These are phyloP conservation scores for Darevskia mixta DNA, from an alignment of 2,797 vertebrate genomes.

Conservation along the genomic window DNA sequence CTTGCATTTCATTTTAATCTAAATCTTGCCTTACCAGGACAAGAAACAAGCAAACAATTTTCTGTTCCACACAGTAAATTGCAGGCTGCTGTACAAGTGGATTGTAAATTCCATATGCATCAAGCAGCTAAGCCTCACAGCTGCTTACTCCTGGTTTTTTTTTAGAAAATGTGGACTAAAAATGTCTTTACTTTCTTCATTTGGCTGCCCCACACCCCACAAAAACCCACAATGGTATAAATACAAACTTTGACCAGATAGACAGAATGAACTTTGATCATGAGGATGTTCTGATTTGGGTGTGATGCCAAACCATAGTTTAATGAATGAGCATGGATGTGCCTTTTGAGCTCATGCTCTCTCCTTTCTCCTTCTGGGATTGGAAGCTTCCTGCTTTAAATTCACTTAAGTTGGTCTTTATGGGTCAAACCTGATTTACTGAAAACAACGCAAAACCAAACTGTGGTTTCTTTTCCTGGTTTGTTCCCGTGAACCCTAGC, in stretches of 20 bases:
- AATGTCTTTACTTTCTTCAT: slow-evolving; percentile 3
- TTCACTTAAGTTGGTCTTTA: neutral
- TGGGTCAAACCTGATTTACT: neutral
- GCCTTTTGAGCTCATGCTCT: neutral
- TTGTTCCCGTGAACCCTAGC: neutral
- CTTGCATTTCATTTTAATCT: slow-evolving; percentile 41
- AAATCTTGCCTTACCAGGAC: slow-evolving; percentile 39
- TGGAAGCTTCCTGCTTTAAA: neutral
- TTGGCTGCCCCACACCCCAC: slow-evolving; percentile 27
- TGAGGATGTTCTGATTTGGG: neutral
- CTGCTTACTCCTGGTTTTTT: slow-evolving; percentile 19
- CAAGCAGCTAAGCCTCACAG: slow-evolving; percentile 27
- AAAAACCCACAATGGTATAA: neutral
- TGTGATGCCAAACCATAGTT: neutral
- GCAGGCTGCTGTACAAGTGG: neutral
- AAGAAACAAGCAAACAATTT: slow-evolving; percentile 48
- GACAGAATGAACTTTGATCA: neutral
- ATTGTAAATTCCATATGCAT: slow-evolving; percentile 32
- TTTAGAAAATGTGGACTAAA: neutral
- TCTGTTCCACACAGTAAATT: slow-evolving; percentile 39
- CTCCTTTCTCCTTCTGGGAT: neutral
- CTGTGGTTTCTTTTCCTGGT: neutral
- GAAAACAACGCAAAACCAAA: neutral
- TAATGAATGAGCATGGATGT: neutral
- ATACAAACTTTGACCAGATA: slow-evolving; percentile 12